A percentile compares a stretch with the other conserved stretches of the same genome.
These are phyloP conservation scores for Pollenia griseotomentosa DNA, from an alignment of 2,888 invertebrate genomes.

Conservation along the genomic window DNA sequence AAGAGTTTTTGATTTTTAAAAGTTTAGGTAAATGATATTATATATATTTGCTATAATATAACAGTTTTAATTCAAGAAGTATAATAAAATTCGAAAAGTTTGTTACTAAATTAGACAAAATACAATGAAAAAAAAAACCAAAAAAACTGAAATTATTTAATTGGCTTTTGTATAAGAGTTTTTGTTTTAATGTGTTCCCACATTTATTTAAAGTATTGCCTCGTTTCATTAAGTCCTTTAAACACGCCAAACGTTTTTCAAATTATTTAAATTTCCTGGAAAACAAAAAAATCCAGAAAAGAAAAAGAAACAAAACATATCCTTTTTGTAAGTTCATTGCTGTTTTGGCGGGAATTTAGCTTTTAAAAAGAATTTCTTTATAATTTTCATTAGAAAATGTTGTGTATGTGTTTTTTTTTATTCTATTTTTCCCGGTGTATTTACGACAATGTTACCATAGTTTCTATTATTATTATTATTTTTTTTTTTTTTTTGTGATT, in stretches of 20 bases:
- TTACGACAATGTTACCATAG: conserved; percentile 62
- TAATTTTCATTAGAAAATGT: conserved; percentile 70
- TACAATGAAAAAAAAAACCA: too few species aligned
- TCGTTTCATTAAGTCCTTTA: not conserved
- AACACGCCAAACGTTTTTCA: not conserved
- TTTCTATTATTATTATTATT: conserved; percentile 56
- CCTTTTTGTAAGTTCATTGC: conserved; percentile 48
- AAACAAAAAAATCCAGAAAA: not conserved
- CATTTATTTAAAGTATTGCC: not conserved
- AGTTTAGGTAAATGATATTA: too few species aligned
- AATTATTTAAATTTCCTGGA: conserved; percentile 15
- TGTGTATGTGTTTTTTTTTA: conserved; percentile 47
- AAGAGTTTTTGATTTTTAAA: too few species aligned
- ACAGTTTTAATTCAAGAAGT: too few species aligned
- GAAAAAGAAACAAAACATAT: conserved; percentile 25
- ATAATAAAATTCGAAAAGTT: too few species aligned
- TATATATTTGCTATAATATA: too few species aligned
- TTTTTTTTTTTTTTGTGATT: conserved; percentile 16
- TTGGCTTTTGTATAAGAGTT: not conserved
- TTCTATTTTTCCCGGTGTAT: conserved; percentile 24
- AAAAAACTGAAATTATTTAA: too few species aligned
- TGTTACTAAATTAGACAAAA: too few species aligned
- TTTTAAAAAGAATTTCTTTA: conserved; percentile 63
- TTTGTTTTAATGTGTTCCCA: not conserved
- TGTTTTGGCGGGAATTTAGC: conserved; percentile 70